These are phyloP conservation scores for Eurytoma californica DNA, from an alignment of 2,888 invertebrate genomes.

Conservation along the genomic window DNA sequence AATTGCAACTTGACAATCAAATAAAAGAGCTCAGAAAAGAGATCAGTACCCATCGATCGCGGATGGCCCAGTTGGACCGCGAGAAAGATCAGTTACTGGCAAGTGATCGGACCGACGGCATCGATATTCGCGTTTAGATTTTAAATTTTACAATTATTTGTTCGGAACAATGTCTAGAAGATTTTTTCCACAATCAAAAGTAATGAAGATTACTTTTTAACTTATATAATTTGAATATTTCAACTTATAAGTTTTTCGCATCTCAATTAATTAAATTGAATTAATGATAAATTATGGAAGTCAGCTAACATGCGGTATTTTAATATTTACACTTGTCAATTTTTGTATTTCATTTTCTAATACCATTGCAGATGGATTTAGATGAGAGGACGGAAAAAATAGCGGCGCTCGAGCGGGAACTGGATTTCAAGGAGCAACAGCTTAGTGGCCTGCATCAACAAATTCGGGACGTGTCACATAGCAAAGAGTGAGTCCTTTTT, in stretches of 20 bases:
- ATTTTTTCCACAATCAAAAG: not conserved
- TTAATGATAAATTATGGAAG: too few species aligned
- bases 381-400: conserved; percentile 85
- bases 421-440: conserved; percentile 78
- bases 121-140: not conserved
- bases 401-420: conserved; percentile 81
- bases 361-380: conserved; percentile 77
- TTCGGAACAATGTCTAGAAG: not conserved
- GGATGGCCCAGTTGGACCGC: conserved; percentile 81
- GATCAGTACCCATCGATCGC: conserved; percentile 80
- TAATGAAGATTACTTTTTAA: not conserved
- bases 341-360: too few species aligned
- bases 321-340: too few species aligned
- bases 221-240: too few species aligned
- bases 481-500: conserved; percentile 69
- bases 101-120: conserved; percentile 58
- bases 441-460: conserved; percentile 64
- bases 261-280: too few species aligned
- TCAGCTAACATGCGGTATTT: too few species aligned
- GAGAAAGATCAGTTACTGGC: conserved; percentile 83
- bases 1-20: conserved; percentile 80
- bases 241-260: too few species aligned
- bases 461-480: conserved; percentile 67
- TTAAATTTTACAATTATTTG: not conserved
- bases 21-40: conserved; percentile 80